Base-by-base conservation (phyloP, 2,113 vertebrate species). In the Illadopsis cleaveri region DNA sequence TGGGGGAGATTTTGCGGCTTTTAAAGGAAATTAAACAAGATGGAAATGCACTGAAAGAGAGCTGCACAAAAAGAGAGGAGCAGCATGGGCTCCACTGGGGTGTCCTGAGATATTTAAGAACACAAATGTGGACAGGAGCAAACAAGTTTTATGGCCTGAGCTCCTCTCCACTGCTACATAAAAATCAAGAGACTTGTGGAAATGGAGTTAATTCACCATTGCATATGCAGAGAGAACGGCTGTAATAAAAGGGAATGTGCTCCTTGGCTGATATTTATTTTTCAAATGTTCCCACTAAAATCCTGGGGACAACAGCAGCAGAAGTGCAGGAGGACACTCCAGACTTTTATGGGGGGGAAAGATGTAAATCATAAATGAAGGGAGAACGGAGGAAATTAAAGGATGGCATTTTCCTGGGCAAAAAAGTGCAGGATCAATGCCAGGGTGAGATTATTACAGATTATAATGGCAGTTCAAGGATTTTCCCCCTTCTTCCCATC, bases 251-350 rank as follows among this genome's bases (percentile, higher is more conserved):
- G 68, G 12, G 38, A 94, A 93, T 70, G 75, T 82, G 79, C 85
- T 96, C 86, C 82, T 97, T 85, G 93, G 75, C 82, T 94, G 94
- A 50, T 91, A 73, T 96, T 96, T 96, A 88, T 96, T 96, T 91
- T 95, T 92, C 93, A 90, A 73, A 90, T 90, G 91, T 91, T 92
- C 90, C 92, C 79, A 94, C 82, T 96, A 93, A 97, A 96, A 92
- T 94, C 66, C 54, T 23, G 85, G 92, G 64, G 90, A 86, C 90
- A 91, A 35, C 8, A 82, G 81, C 12, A 91, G 54, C 86, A 88
- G 53, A 60, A 96, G 82, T 70, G 84, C 78, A 91, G 86, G 68
- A 94, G 71, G 93, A 88, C 73, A 61, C 85, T 93, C 90, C 70
- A 91, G 73, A 48, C 62, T 91, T 91, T 73, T 73, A 80, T 53